phyloP scores from a whole-genome alignment of 2,113 vertebrate genomes.

The Orycteropus afer region DNA sequence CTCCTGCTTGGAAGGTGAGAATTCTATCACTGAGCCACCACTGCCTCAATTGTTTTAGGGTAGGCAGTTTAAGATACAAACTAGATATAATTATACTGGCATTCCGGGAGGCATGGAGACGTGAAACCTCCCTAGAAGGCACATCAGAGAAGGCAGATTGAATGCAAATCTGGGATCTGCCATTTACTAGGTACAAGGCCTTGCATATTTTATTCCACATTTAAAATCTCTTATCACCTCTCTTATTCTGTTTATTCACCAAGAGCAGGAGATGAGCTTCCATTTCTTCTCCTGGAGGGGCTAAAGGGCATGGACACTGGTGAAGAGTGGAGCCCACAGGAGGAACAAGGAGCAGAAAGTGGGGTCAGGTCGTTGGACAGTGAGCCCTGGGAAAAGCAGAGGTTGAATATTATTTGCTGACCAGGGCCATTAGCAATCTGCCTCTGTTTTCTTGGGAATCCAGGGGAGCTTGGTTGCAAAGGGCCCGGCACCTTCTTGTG shows the following conservation, averaged over 20 bases:
- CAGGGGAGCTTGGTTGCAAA: background rate
- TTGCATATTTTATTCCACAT: fast-evolving
- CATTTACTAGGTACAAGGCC: fast-evolving
- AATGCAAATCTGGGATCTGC: background rate
- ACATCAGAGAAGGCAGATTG: background rate
- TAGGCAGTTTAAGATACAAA: background rate
- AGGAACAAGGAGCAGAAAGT: background rate
- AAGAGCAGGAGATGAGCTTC: background rate
- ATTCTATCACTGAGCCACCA: no score
- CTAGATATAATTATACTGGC: background rate
- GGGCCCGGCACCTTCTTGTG: constrained; percentile 1
- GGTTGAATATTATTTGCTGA: background rate
- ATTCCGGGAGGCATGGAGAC: background rate
- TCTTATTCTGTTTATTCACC: background rate
- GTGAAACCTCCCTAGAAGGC: no score
- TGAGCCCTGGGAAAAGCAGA: background rate
- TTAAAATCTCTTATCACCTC: background rate
- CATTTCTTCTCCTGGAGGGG: background rate
- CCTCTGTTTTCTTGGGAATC: constrained; percentile 1
- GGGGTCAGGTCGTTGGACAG: background rate
- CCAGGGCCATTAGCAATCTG: background rate
- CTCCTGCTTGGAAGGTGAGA: no score
- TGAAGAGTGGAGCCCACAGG: background rate
- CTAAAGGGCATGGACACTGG: no score
- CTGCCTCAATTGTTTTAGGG: background rate